These are phyloP conservation scores for Chinchilla lanigera DNA, from an alignment of 2,113 vertebrate species.

Conservation along the genomic window DNA sequence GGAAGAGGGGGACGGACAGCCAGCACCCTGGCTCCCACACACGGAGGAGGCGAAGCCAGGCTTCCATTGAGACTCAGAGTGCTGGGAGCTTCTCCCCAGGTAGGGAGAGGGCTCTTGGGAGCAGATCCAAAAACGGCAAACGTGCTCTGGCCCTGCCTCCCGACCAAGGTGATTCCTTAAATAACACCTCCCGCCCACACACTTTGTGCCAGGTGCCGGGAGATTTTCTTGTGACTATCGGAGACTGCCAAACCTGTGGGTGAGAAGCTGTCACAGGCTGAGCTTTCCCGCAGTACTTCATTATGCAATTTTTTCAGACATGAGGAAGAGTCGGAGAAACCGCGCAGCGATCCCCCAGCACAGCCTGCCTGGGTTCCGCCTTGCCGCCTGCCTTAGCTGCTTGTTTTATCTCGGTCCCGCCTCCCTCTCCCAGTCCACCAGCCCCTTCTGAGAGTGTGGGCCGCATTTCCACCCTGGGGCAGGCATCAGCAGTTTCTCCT, in stretches of 20 bases:
- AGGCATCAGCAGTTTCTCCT: background rate
- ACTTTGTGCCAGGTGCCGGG: background rate
- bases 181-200: slow-evolving; percentile 42
- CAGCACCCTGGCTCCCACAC: background rate
- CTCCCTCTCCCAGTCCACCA: background rate
- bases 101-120: background rate
- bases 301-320: background rate
- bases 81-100: background rate
- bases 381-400: no score
- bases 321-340: background rate
- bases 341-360: background rate
- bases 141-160: background rate
- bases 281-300: background rate
- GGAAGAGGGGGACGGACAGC: background rate
- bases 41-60: background rate
- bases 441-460: background rate
- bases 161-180: background rate
- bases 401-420: no score
- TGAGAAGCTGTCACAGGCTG: background rate
- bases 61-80: background rate
- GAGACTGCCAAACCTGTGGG: background rate
- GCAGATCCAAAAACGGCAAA: background rate
- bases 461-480: background rate
- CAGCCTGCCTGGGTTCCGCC: background rate
- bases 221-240: background rate